Base-by-base conservation (phyloP, 2,797 vertebrate genomes). In the Lepidocolaptes lacrymiger region DNA sequence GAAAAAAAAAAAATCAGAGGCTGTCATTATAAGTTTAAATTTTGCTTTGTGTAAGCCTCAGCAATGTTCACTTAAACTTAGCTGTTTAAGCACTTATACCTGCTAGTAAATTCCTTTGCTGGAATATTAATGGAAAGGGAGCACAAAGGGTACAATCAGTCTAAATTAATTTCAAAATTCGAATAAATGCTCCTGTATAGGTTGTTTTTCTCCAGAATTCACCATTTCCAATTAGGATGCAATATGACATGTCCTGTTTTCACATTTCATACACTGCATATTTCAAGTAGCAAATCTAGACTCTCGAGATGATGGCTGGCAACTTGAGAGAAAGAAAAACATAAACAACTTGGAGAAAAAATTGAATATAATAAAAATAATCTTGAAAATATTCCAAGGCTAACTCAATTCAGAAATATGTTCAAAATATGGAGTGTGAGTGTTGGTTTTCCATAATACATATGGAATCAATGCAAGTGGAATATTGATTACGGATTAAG, bases 181-280 rank as follows among this genome's bases (percentile, higher is more conserved):
- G 84, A 69, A 73, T 84, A 95, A 77, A 85, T 61, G n/a, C 64
- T 93, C 11, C 1, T 28, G 32, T 81, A 64, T 34, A 69, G 62
- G 26, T 89, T 95, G 89, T 94, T 96, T 93, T 96, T 85, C 73
- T 88, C 51, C 62, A 84, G 55, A 55, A 69, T 46, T 93, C 87
- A 75, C 76, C 36, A 59, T 85, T 84, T 84, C 95, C 93, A 94
- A 94, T 96, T 93, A 90, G 93, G 79, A 95, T 95, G 87, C 89
- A 73, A 36, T 75, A 49, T 96, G 92, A 90, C 87, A 89, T 72
- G 82, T 95, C 87, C 81, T 94, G 84, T 89, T 96, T 96, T 87
- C 91, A 84, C 79, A 88, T 93, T 93, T 95, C 62, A 30, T 81
- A 56, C 7, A 1, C 73, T 94, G 85, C 87, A 55, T 95, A 84